Evolutionary conservation across 2,113 vertebrate species (phyloP), one percentile per base, ranked within the genome.

Genomic region (Triplophysa siluroides): DNA sequence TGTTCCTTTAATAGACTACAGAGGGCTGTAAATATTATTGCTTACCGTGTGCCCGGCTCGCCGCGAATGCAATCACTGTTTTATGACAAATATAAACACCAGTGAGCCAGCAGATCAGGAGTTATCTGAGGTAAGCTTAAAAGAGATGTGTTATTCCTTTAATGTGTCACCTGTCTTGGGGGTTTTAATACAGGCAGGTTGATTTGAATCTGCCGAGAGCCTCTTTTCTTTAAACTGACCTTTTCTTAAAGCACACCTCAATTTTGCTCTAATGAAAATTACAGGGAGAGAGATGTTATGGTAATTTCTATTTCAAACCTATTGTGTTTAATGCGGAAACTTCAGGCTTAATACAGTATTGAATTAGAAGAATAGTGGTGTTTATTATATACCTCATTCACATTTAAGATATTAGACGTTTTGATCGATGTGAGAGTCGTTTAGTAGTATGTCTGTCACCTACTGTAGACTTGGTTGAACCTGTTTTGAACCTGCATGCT

Each of bases 1-100:
- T 54, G 61, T 64, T 66, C 41, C 72, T 71, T 47, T 83, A 79
- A 83, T 79, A 58, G 71, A 79, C 71, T 74, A 83, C 76, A 78
- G 76, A 26, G 63, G 50, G 70, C 43, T 43, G 38, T 80, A 83
- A 70, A 65, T 83, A 80, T 70, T 70, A 65, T 83, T 76, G 69
- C 71, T 65, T 70, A 58, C 78, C 38, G 82, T 63, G 33, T 65
- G 50, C 70, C 62, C 8, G 16, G 79, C 52, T n/a, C 33, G 29
- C 33, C 21, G 7, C 61, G 58, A 80, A 54, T 65, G 21, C 33
- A 80, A 74, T 80, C 69, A 66, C 78, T 14, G 70, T 64, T 76
- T 64, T 64, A 79, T 76, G 77, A 79, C 33, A 64, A 79, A 71
- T 65, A 79, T 56, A 23, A 76, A 78, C 65, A 41, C 76, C 77